Conservation (phyloP, 1,140 invertebrate genomes). For the Wiebesia pumilae region DNA sequence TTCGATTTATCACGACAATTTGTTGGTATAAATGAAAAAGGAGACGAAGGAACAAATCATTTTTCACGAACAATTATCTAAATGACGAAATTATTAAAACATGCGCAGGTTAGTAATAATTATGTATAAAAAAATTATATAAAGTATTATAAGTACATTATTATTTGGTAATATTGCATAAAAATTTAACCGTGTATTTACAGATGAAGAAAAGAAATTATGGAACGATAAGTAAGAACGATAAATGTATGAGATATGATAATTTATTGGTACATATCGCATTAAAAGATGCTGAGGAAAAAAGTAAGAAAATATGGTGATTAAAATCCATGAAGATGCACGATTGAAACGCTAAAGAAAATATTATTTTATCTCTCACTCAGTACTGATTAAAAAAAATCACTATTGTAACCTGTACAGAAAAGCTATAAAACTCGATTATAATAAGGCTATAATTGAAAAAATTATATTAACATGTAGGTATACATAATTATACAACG, state of each 20-base stretch:
- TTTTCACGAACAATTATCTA: neutral
- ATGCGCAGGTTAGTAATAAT: neutral
- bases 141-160: neutral
- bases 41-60: neutral
- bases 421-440: neutral
- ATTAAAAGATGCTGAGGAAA: neutral
- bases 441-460: slow-evolving; percentile 24
- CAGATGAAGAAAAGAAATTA: neutral
- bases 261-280: slow-evolving; percentile 66
- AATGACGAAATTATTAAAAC: neutral
- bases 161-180: neutral
- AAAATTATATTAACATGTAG: slow-evolving; percentile 14
- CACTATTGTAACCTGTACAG: slow-evolving; percentile 35
- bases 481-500: slow-evolving; percentile 62
- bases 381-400: neutral
- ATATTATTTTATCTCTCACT: neutral
- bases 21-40: neutral
- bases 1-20: slow-evolving; percentile 27
- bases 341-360: neutral
- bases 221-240: slow-evolving; percentile 11
- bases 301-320: neutral
- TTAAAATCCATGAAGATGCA: neutral
- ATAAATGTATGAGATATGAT: slow-evolving; percentile 40
- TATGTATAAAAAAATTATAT: slow-evolving; percentile 26
- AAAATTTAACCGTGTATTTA: neutral